Evolutionary conservation across 2,888 invertebrate species (phyloP), one percentile per base, ranked within the genome.

Genomic region (Lepas anatifera): DNA sequence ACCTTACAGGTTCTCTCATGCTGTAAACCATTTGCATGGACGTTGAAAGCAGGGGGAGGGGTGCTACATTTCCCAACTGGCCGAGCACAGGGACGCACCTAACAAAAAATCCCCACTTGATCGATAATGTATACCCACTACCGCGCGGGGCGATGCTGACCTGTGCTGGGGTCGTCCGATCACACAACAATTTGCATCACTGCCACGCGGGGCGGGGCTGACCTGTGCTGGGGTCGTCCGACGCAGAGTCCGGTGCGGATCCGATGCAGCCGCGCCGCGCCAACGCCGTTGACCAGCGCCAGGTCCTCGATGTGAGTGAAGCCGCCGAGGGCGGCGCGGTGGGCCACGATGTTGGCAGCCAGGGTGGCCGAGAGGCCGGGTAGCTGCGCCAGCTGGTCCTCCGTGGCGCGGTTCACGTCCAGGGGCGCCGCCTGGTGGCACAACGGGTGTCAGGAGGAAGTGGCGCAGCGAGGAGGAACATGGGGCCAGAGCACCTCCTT

Each of bases 281-380:
- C 92, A 75, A 92, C 87, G 70, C 82, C 91, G 74, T 88, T 87
- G 69, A 91, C 90, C 70, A 90, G 83, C 13, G 90, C 92, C 76
- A 92, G 81, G 82, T 92, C 92, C 79, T 91, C 90, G 1, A 89
- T 85, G 79, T 87, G 86, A 76, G 88, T 86, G 79, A 89, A 91
- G 52, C 89, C 84, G 18, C 89, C 89, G 74, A 91, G 90, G 76
- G 87, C 85, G 77, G 86, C 86, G 68, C 91, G 83, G 80, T 91
- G 88, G 71, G 88, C 87, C 3, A 91, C 87, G 71, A 92, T 90
- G 76, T 87, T 87, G 74, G 84, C 84, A 43, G 91, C 90, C 68
- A 88, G 83, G 75, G 84, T 83, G 74, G 90, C 81, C 75, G 84
- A 87, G 71, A 92, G 85, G 41, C 89, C 89, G 2, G 89, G 87